These are phyloP conservation scores for Leucosticte australis DNA, from an alignment of 2,113 vertebrate species.

Conservation along the genomic window DNA sequence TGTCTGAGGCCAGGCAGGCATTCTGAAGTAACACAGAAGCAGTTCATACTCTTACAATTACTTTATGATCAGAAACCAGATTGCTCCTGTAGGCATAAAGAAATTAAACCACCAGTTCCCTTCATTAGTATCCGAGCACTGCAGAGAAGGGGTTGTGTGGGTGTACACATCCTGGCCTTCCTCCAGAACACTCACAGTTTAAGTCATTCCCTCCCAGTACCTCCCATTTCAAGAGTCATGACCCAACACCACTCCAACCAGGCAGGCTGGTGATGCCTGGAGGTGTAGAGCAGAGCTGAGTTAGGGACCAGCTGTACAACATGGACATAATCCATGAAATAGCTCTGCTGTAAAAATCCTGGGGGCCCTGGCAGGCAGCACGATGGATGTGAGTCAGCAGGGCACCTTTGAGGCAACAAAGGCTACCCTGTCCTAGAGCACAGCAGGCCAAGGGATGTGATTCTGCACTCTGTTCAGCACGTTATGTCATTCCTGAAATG, in stretches of 20 bases:
- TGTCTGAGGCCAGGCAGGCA: neutral
- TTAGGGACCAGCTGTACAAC: neutral
- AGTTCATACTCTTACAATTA: neutral
- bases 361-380: neutral
- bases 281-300: neutral
- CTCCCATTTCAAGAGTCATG: neutral
- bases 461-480: neutral
- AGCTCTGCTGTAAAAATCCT: neutral
- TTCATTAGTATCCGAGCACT: neutral
- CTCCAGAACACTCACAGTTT: neutral
- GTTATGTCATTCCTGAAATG: neutral
- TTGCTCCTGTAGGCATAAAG: neutral
- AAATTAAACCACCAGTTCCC: neutral
- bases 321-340: accelerated
- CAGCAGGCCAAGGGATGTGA: neutral
- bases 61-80: neutral
- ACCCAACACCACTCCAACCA: neutral
- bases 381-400: neutral
- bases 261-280: neutral
- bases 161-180: neutral
- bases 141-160: neutral
- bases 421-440: neutral
- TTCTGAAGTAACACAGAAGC: neutral
- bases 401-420: neutral
- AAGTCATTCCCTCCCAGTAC: neutral